A percentile compares a stretch with the other conserved stretches of the same genome.
These are phyloP conservation scores for Pangasius sanitwongsei DNA, from an alignment of 2,797 vertebrate genomes.

Conservation along the genomic window DNA sequence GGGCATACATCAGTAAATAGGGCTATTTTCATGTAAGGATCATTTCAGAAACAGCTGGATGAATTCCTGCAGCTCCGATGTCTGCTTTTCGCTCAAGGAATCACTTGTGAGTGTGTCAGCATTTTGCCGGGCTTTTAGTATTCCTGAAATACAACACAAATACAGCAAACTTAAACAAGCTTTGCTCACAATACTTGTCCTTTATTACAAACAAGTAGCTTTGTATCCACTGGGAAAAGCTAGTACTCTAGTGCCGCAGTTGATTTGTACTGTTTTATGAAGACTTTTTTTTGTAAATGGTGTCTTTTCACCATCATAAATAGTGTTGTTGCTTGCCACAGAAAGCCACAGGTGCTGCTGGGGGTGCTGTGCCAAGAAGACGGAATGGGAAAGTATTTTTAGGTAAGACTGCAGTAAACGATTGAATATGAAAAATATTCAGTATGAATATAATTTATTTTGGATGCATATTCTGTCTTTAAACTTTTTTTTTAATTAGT, in stretches of 20 bases:
- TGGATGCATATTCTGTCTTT: background rate
- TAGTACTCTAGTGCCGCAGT: background rate
- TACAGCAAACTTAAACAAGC: background rate
- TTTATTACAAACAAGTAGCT: background rate
- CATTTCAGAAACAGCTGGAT: slow-evolving; percentile 72
- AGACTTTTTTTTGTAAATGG: background rate
- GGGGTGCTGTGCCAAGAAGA: slow-evolving; percentile 88
- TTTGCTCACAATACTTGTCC: background rate
- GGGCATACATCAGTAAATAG: slow-evolving; percentile 64
- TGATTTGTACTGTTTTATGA: background rate
- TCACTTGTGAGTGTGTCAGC: slow-evolving; percentile 64
- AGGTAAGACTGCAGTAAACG: slow-evolving; percentile 74
- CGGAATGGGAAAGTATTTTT: slow-evolving; percentile 95
- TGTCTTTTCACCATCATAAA: slow-evolving; percentile 20
- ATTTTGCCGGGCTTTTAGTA: slow-evolving; percentile 52
- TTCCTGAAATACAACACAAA: slow-evolving; percentile 35
- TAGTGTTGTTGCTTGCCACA: slow-evolving; percentile 71
- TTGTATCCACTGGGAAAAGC: background rate
- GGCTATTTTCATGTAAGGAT: slow-evolving; percentile 72
- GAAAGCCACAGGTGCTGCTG: slow-evolving; percentile 95
- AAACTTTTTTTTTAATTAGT: slow-evolving; percentile 47
- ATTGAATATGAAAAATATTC: background rate
- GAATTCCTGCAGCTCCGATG: slow-evolving; percentile 66
- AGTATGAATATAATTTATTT: background rate
- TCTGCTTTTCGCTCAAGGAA: slow-evolving; percentile 64